Conservation (phyloP, 2,113 vertebrate species). For the Zingel zingel region DNA sequence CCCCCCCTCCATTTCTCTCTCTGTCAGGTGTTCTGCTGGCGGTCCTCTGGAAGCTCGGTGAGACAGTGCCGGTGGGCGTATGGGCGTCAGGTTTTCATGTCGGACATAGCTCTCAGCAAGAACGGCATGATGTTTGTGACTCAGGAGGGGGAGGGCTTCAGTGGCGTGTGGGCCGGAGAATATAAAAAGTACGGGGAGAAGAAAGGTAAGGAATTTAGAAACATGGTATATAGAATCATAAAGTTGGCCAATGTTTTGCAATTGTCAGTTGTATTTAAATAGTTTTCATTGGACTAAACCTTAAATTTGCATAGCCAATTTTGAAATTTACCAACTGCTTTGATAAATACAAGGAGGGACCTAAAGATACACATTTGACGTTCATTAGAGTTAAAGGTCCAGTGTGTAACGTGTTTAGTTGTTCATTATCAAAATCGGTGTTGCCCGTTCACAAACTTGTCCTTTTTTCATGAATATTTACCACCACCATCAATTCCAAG, state of each 20-base stretch:
- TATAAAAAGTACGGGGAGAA: conserved; percentile 89
- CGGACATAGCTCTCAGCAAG: conserved; percentile 92
- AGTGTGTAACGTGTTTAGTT: too few species aligned
- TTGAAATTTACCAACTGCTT: neutral
- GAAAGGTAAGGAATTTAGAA: conserved; percentile 87
- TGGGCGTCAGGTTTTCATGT: conserved; percentile 95
- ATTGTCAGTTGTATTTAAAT: neutral
- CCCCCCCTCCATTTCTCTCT: conserved; percentile 30
- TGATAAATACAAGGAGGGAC: neutral
- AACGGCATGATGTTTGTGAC: conserved; percentile 94
- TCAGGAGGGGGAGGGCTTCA: conserved; percentile 95
- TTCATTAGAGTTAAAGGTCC: neutral
- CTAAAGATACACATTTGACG: neutral
- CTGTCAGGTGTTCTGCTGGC: conserved; percentile 94
- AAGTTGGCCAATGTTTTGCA: conserved; percentile 8
- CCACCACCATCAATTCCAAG: too few species aligned
- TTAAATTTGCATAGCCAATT: neutral
- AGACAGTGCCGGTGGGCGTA: conserved; percentile 96
- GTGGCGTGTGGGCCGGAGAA: conserved; percentile 91
- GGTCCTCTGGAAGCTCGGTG: conserved; percentile 86
- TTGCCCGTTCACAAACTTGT: too few species aligned
- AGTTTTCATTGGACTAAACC: neutral
- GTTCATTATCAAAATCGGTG: too few species aligned
- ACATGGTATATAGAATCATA: neutral
- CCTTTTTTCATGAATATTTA: too few species aligned